These are phyloP conservation scores for Cettia cetti DNA, from an alignment of 2,113 vertebrate species.

Conservation along the genomic window DNA sequence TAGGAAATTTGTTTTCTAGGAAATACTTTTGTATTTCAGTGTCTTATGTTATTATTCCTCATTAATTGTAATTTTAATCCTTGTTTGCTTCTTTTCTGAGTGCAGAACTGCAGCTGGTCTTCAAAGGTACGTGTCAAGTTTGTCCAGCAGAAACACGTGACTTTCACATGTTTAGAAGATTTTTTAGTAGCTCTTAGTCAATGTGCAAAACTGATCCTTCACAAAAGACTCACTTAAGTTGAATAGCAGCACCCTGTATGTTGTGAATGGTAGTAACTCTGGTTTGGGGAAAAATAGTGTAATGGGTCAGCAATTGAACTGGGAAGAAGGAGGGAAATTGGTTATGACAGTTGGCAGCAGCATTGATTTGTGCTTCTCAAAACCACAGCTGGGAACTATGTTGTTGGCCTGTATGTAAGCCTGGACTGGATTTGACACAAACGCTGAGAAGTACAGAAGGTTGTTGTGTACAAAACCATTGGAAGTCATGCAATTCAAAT, in stretches of 20 bases:
- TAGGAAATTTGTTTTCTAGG: neutral
- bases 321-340: neutral
- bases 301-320: neutral
- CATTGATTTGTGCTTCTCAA: conserved; percentile 20
- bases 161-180: neutral
- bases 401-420: conserved; percentile 24
- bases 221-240: neutral
- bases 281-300: neutral
- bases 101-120: neutral
- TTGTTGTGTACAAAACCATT: neutral
- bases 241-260: neutral
- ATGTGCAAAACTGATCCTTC: neutral
- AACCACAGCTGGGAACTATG: neutral
- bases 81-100: conserved; percentile 7
- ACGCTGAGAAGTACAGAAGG: neutral
- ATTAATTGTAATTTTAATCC: neutral
- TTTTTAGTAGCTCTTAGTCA: neutral
- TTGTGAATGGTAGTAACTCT: neutral
- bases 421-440: neutral
- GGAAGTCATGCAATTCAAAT: neutral
- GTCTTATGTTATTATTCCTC: neutral
- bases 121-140: neutral
- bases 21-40: neutral
- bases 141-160: neutral
- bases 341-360: neutral